A percentile compares a stretch with the other conserved stretches of the same genome.
These are phyloP conservation scores for Chaetogeoica ovagalla DNA, from an alignment of 2,888 invertebrate species.

Conservation along the genomic window DNA sequence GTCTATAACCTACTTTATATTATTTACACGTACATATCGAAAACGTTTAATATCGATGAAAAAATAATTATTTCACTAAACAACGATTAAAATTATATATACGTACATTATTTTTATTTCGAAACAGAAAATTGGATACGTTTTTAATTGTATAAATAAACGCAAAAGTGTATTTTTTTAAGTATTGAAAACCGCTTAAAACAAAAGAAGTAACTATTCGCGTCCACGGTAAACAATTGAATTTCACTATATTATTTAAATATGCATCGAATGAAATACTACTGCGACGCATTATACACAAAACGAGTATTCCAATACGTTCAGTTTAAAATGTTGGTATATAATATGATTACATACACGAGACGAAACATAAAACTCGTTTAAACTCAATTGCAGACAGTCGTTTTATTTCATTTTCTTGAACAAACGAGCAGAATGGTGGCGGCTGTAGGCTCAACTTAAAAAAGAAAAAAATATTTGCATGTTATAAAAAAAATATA, in stretches of 20 bases:
- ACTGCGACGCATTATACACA: not conserved
- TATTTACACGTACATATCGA: too few species aligned
- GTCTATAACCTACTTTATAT: too few species aligned
- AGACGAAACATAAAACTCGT: conserved; percentile 21
- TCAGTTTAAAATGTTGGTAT: conserved; percentile 9
- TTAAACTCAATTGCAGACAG: not conserved
- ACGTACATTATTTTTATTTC: too few species aligned
- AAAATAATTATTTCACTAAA: too few species aligned
- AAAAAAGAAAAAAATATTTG: too few species aligned
- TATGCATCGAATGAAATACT: conserved; percentile 18
- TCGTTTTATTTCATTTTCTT: not conserved
- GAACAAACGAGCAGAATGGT: not conserved
- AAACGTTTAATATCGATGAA: too few species aligned
- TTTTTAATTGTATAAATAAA: too few species aligned
- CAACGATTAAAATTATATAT: too few species aligned
- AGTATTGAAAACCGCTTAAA: not conserved
- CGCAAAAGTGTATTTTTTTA: too few species aligned
- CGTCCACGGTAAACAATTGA: conserved; percentile 11
- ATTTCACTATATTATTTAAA: conserved; percentile 37
- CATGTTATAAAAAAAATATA: too few species aligned
- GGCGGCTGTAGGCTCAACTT: too few species aligned
- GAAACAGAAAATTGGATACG: too few species aligned
- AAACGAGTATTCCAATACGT: conserved; percentile 36
- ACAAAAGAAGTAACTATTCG: conserved; percentile 3
- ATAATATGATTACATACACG: conserved; percentile 19